Evolutionary conservation across 2,888 invertebrate species (phyloP).

Genomic region (Luffia ferchaultella): DNA sequence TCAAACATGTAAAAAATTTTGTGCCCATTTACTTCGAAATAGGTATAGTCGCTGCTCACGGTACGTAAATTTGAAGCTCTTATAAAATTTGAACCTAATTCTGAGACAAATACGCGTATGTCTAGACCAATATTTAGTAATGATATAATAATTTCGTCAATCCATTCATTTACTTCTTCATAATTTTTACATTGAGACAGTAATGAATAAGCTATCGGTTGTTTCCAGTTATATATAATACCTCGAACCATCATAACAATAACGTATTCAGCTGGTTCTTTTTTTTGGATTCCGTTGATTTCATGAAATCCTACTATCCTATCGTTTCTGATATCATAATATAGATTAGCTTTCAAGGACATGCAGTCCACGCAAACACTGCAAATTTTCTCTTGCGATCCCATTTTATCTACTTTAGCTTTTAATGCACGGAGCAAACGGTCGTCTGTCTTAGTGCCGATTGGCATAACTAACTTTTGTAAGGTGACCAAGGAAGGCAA

Average conservation of each 20-base stretch:
- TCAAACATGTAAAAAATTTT: slow-evolving; percentile 25
- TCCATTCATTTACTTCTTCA: slow-evolving; percentile 2
- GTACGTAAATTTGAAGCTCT: slow-evolving; percentile 14
- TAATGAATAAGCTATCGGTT: slow-evolving; percentile 4
- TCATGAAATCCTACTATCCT: not conserved
- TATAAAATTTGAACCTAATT: slow-evolving; percentile 14
- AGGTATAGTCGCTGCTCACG: slow-evolving; percentile 19
- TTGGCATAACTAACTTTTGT: not conserved
- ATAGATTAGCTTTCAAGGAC: not conserved
- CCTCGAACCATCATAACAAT: slow-evolving; percentile 4
- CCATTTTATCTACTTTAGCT: not conserved
- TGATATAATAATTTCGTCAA: slow-evolving; percentile 4
- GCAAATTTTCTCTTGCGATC: not conserved
- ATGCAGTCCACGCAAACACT: not conserved
- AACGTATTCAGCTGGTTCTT: not conserved
- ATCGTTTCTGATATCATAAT: not conserved
- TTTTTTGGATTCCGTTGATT: not conserved
- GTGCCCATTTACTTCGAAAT: slow-evolving; percentile 14
- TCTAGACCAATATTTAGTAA: slow-evolving; percentile 4
- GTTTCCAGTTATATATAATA: slow-evolving; percentile 6
- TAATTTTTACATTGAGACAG: slow-evolving; percentile 3
- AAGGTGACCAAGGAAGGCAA: not conserved
- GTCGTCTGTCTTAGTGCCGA: not conserved
- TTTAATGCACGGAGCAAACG: not conserved
- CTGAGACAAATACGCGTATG: slow-evolving; percentile 2